phyloP scores from a whole-genome alignment of 2,113 vertebrate genomes.

The Dipodomys merriami region DNA sequence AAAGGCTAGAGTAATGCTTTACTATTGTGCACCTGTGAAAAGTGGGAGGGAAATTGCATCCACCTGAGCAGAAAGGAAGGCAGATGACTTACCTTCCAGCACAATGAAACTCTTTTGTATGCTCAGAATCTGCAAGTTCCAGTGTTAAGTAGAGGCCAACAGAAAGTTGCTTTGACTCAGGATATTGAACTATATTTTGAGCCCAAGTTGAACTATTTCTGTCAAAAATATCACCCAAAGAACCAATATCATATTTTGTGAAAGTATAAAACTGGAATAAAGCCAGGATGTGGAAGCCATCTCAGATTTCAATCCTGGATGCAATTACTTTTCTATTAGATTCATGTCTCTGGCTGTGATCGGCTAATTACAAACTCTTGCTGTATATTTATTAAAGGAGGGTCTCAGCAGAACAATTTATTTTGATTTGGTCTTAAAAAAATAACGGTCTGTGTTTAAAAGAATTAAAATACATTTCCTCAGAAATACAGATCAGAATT shows the following conservation, averaged over 20 bases:
- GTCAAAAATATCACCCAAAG: constrained; percentile 37
- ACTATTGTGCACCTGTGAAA: not conserved
- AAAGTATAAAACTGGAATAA: constrained; percentile 16
- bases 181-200: not conserved
- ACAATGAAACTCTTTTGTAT: not conserved
- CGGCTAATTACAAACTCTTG: constrained; percentile 65
- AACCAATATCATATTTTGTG: constrained; percentile 54
- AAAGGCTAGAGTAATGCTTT: not conserved
- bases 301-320: constrained; percentile 26
- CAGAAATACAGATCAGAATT: not conserved
- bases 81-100: not conserved
- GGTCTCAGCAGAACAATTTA: constrained; percentile 55
- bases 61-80: not conserved
- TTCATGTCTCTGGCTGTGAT: constrained; percentile 63
- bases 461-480: constrained; percentile 55
- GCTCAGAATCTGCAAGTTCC: not conserved
- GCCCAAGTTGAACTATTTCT: constrained; percentile 40
- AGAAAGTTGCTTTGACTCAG: not conserved
- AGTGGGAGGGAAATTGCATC: not conserved
- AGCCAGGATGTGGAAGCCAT: constrained; percentile 31
- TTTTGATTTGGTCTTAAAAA: constrained; percentile 55
- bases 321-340: constrained; percentile 66
- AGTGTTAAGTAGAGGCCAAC: not conserved
- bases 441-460: constrained; percentile 42
- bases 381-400: constrained; percentile 56